phyloP scores from a whole-genome alignment of 1,140 invertebrate genomes.

The Tetramorium parvispinum region DNA sequence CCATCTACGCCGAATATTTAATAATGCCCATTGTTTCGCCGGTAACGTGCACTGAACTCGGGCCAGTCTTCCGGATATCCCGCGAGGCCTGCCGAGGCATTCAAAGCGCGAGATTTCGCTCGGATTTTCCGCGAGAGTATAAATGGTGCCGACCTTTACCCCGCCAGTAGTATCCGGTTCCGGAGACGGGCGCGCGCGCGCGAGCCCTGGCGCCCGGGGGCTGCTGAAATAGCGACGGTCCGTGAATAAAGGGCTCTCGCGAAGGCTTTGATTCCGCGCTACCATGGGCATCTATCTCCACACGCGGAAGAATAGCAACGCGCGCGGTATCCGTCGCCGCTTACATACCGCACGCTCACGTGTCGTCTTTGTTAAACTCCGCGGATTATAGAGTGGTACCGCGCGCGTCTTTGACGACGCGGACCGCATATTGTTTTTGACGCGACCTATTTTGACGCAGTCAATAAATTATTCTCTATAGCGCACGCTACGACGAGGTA shows the following conservation, averaged over 20 bases:
- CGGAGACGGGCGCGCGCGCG: constrained; percentile 9
- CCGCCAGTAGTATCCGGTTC: constrained; percentile 49
- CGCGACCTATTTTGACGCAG: not conserved
- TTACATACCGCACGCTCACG: not conserved
- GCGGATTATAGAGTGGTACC: not conserved
- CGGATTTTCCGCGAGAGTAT: constrained; percentile 50
- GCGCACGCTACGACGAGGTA: not conserved
- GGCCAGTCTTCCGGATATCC: constrained; percentile 22
- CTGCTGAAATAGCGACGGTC: constrained; percentile 56
- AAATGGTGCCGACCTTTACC: constrained; percentile 49
- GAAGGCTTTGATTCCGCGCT: constrained; percentile 53
- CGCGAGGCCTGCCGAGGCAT: constrained; percentile 24
- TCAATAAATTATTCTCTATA: constrained; percentile 32
- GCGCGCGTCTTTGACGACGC: not conserved
- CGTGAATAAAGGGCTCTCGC: constrained; percentile 48
- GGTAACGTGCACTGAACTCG: constrained; percentile 26
- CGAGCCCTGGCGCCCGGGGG: not conserved
- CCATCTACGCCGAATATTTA: constrained; percentile 63
- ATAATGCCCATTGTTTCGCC: constrained; percentile 67
- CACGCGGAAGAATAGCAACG: constrained; percentile 55
- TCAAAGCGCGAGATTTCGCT: constrained; percentile 48
- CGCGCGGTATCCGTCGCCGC: constrained; percentile 35
- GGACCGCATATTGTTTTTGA: constrained; percentile 34
- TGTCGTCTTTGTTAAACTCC: constrained; percentile 54
- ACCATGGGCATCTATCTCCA: constrained; percentile 46